A percentile compares a stretch with the other conserved stretches of the same genome.
These are phyloP conservation scores for Pristiophorus japonicus DNA, from an alignment of 2,113 vertebrate species.

Conservation along the genomic window DNA sequence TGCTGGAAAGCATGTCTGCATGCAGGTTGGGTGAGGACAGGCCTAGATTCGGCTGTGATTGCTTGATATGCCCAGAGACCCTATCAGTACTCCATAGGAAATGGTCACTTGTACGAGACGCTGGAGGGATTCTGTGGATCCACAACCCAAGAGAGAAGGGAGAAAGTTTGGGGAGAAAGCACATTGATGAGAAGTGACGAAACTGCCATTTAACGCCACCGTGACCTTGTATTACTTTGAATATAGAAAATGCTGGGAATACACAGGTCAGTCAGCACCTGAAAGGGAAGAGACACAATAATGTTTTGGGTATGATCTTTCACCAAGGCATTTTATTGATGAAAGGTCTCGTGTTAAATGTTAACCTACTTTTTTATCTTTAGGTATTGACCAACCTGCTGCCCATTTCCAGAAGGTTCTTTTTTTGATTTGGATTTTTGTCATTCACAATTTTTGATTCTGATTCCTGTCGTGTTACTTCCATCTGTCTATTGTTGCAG, in stretches of 20 bases:
- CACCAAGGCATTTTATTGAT: not conserved
- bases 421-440: not conserved
- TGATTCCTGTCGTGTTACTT: not conserved
- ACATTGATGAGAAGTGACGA: not conserved
- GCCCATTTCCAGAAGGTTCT: not conserved
- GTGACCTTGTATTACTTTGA: not conserved
- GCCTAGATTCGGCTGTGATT: not conserved
- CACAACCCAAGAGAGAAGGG: not conserved
- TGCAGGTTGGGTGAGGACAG: not conserved
- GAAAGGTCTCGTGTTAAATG: not conserved
- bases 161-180: not conserved
- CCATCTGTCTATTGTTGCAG: not conserved
- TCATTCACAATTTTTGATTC: not conserved
- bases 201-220: too few species aligned
- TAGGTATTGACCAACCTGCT: not conserved
- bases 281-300: not conserved
- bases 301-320: not conserved
- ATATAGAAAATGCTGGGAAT: not conserved
- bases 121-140: not conserved
- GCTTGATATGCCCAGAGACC: not conserved
- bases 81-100: too few species aligned
- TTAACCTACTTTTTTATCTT: not conserved
- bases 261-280: not conserved
- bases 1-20: too few species aligned
- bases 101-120: too few species aligned